Conservation (phyloP, 2,888 invertebrate species). For the Micoletzkya japonica region DNA sequence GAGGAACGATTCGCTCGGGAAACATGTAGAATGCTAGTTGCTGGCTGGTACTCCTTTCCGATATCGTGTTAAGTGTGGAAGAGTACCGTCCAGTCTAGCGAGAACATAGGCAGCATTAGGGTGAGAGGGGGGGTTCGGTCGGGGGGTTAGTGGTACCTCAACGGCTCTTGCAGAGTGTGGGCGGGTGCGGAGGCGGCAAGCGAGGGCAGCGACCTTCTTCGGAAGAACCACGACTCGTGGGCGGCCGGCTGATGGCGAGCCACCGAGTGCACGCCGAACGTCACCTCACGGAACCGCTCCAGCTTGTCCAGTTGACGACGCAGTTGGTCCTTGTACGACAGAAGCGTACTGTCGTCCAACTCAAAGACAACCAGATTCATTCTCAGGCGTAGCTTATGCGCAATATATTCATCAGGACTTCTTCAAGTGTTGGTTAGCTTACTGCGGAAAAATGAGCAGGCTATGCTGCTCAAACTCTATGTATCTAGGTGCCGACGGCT, state of each 20-base stretch:
- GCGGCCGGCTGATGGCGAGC: constrained; percentile 57
- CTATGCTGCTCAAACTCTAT: too few relatives aligned
- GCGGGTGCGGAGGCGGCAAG: constrained; percentile 53
- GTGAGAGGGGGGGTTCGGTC: neutral
- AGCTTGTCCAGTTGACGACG: constrained; percentile 54
- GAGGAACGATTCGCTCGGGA: too few relatives aligned
- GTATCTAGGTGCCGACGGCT: too few relatives aligned
- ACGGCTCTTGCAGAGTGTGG: constrained; percentile 50
- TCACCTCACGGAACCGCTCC: constrained; percentile 57
- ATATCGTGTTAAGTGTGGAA: neutral
- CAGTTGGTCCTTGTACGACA: constrained; percentile 58
- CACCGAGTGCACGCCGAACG: constrained; percentile 60
- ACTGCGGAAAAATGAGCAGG: too few relatives aligned
- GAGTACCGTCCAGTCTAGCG: neutral
- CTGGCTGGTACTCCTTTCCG: neutral
- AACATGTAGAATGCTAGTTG: too few relatives aligned
- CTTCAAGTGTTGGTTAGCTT: too few relatives aligned
- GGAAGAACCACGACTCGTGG: constrained; percentile 59
- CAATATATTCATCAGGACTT: too few relatives aligned
- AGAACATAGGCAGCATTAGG: neutral
- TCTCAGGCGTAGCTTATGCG: too few relatives aligned
- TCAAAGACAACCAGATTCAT: too few relatives aligned
- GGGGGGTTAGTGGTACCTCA: constrained; percentile 38
- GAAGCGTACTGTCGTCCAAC: constrained; percentile 59
- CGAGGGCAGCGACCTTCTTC: constrained; percentile 54